Evolutionary conservation across 1,140 invertebrate species (phyloP).

Genomic region (Caligus rogercresseyi): DNA sequence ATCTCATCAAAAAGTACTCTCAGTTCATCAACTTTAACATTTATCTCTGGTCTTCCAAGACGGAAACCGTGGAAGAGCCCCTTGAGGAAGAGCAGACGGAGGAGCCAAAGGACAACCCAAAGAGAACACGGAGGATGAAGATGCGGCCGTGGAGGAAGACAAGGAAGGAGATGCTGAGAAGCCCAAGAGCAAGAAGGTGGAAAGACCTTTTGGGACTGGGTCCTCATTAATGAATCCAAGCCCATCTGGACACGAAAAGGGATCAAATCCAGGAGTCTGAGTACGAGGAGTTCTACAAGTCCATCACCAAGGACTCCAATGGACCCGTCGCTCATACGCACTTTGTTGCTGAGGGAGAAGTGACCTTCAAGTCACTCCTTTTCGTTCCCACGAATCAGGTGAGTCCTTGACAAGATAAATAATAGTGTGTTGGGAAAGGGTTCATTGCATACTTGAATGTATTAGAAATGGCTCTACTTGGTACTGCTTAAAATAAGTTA

Average conservation of each 20-base stretch:
- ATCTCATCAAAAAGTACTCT: slow-evolving; percentile 89
- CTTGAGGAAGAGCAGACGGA: slow-evolving; percentile 36
- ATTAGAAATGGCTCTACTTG: too few relatives aligned
- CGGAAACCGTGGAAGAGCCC: slow-evolving; percentile 65
- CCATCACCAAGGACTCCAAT: slow-evolving; percentile 72
- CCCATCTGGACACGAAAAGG: slow-evolving; percentile 82
- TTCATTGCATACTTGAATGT: too few relatives aligned
- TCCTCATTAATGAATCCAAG: slow-evolving; percentile 84
- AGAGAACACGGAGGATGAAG: slow-evolving; percentile 39
- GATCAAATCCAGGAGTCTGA: slow-evolving; percentile 65
- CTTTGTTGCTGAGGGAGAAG: slow-evolving; percentile 94
- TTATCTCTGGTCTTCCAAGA: slow-evolving; percentile 82
- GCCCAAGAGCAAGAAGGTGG: slow-evolving; percentile 82
- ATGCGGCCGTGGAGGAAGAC: slow-evolving; percentile 44
- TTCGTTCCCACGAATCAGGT: slow-evolving; percentile 78
- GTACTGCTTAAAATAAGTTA: too few relatives aligned
- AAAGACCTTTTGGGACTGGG: slow-evolving; percentile 98
- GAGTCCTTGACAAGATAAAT: too few relatives aligned
- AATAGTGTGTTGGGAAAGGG: too few relatives aligned
- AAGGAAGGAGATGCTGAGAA: slow-evolving; percentile 47
- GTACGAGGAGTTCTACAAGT: slow-evolving; percentile 86
- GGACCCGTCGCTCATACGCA: slow-evolving; percentile 76
- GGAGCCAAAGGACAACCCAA: slow-evolving; percentile 26
- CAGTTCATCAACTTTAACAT: slow-evolving; percentile 99
- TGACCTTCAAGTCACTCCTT: slow-evolving; percentile 89